Base-by-base conservation (phyloP, 53 echinoderm and acorn worm species). In the Antedon mediterranea region DNA sequence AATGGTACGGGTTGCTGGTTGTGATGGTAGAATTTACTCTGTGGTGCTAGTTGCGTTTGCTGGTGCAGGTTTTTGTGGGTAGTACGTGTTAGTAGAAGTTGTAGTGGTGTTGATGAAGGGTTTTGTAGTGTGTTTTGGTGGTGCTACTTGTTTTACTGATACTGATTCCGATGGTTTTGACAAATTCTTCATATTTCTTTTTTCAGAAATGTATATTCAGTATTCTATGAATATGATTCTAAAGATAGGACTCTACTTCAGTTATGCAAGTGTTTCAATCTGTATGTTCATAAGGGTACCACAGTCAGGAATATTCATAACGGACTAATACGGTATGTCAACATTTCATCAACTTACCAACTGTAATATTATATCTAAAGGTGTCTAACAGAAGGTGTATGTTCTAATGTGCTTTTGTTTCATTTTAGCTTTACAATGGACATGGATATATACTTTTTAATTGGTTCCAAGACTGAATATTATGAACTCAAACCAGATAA, bases 161-260 rank as follows among this genome's bases (percentile, higher is more conserved):
- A 4, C 37, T 6, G 37, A 37, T 37, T 6, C 37, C 37, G 4
- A 37, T 4, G 11, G 4, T 37, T 6, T 37, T 6, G 37, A 37
- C 37, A 4, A 37, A 37, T 44, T 71, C 23, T 26, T 42, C 28
- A 4, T 30, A 0, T 32, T 13, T 82, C 29, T 41, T 43, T 9
- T 77, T 78, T 3, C 79, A 94, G 94, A 74, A 75, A 86, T 73
- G 83, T 89, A 18, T 91, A 91, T 79, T 71, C 90, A 14, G 76
- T 94, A 76, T 94, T 86, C 76, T 94, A 86, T 76, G 80, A 86
- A 70, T 86, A 88, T 80, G 81, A 84, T 72, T 79, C 85, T n/a
- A 34, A 42, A 4, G 70, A 79, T 32, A 77, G 26, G 3, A 72
- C 84, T 4, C 72, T 87, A 32, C 74, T 76, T 74, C 73, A 75